Conservation (phyloP, 2,113 vertebrate genomes). For the Rhinoptilus africanus region DNA sequence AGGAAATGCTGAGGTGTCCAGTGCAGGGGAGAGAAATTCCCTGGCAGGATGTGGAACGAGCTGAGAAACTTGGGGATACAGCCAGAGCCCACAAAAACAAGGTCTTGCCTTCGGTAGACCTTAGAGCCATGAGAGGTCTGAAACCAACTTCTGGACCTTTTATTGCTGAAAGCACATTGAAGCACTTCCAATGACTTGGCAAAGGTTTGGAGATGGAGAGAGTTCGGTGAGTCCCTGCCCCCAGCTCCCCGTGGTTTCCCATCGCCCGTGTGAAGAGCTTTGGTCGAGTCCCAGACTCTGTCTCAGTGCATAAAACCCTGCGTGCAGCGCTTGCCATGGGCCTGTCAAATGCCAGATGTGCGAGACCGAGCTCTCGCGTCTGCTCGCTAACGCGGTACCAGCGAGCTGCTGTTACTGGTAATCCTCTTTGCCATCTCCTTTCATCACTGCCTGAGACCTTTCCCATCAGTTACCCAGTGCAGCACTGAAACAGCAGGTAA, state of each 20-base stretch:
- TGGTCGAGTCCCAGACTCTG: background rate
- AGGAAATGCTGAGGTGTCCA: background rate
- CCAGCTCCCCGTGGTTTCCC: background rate
- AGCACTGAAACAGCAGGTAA: background rate
- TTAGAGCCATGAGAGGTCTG: background rate
- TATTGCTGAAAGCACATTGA: background rate
- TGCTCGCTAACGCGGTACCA: no score
- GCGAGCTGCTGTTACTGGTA: background rate
- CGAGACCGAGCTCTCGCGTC: background rate
- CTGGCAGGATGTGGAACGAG: background rate
- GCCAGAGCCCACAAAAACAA: background rate
- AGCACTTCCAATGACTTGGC: background rate
- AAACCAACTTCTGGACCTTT: background rate
- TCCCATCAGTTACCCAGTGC: background rate
- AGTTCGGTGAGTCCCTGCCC: accelerated
- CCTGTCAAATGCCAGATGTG: accelerated
- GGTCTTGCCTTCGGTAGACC: no score
- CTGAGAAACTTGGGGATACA: no score
- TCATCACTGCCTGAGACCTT: background rate
- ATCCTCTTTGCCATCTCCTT: background rate
- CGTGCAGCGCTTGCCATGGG: background rate
- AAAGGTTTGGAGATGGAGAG: background rate
- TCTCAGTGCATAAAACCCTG: background rate
- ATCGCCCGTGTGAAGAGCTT: background rate
- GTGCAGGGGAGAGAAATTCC: background rate